Percentiles rank a stretch among this genome's conserved stretches.
These are phyloP conservation scores for Paramormyrops hopkinsi DNA, from an alignment of 2,797 vertebrate species.

Conservation along the genomic window DNA sequence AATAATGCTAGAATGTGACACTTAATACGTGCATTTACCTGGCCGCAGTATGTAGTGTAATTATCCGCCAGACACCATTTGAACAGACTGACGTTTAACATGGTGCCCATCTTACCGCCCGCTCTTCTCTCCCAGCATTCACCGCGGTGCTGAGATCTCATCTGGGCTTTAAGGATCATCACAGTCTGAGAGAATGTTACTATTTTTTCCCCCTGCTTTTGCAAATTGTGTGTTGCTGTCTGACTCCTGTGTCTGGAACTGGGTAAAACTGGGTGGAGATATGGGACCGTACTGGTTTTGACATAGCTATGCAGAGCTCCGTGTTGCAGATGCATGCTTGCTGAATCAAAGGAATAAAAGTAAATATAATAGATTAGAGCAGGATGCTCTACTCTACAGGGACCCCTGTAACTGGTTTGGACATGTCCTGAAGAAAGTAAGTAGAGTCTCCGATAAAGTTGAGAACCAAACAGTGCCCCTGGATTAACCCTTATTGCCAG, in stretches of 20 bases:
- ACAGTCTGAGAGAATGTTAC: not conserved
- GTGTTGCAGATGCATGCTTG: not conserved
- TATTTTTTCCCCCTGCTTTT: not conserved
- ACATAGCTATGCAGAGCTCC: not conserved
- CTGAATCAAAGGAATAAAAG: not conserved
- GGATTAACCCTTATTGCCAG: conserved; percentile 3
- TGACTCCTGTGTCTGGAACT: not conserved
- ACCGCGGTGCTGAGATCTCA: not conserved
- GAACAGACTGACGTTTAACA: not conserved
- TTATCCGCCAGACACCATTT: conserved; percentile 1
- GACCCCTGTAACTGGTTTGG: not conserved
- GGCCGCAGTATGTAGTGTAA: not conserved
- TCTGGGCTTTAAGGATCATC: not conserved
- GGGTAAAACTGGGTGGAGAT: not conserved
- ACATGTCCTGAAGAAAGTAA: not conserved
- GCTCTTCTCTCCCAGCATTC: not conserved
- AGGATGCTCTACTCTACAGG: too few species aligned
- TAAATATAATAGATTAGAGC: not conserved
- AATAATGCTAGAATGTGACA: not conserved
- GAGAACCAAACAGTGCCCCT: not conserved
- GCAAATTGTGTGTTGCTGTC: not conserved
- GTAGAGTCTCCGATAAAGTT: not conserved
- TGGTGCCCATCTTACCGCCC: not conserved
- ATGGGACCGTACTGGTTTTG: not conserved
- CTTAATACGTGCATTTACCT: not conserved